phyloP scores from a whole-genome alignment of 2,888 invertebrate species.

The Sphecodes monilicornis region DNA sequence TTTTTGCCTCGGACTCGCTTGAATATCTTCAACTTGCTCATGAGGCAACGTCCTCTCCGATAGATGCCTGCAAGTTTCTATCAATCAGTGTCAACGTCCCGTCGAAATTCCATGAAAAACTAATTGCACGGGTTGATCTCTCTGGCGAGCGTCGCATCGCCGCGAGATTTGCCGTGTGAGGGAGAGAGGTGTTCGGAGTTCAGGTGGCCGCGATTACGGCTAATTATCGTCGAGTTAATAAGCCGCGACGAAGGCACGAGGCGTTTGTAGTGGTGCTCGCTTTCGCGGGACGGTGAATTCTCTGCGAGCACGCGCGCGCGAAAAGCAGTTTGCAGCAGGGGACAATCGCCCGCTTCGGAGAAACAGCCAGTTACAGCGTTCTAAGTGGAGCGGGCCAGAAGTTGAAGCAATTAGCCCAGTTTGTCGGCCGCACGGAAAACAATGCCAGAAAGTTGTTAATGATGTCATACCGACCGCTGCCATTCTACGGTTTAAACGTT shows the following conservation, averaged over 20 bases:
- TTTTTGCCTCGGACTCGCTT: neutral
- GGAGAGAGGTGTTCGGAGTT: too few relatives aligned
- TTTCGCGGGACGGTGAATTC: slow-evolving; percentile 47
- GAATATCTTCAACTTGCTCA: neutral
- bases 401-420: slow-evolving; percentile 81
- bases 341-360: slow-evolving; percentile 64
- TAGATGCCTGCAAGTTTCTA: neutral
- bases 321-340: slow-evolving; percentile 36
- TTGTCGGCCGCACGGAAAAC: slow-evolving; percentile 77
- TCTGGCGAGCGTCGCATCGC: neutral
- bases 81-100: neutral
- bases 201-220: slow-evolving; percentile 66
- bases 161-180: neutral
- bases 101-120: neutral
- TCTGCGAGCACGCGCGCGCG: slow-evolving; percentile 43
- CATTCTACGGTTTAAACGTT: slow-evolving; percentile 74
- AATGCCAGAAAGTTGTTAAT: slow-evolving; percentile 81
- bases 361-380: slow-evolving; percentile 70
- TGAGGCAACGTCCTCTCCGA: neutral
- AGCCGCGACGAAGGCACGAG: slow-evolving; percentile 64
- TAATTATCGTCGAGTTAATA: slow-evolving; percentile 70
- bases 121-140: slow-evolving; percentile 1
- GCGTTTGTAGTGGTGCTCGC: slow-evolving; percentile 38
- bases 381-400: slow-evolving; percentile 75
- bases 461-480: slow-evolving; percentile 74